Base-by-base conservation (phyloP, 2,797 vertebrate species). In the Lagodon rhomboides region DNA sequence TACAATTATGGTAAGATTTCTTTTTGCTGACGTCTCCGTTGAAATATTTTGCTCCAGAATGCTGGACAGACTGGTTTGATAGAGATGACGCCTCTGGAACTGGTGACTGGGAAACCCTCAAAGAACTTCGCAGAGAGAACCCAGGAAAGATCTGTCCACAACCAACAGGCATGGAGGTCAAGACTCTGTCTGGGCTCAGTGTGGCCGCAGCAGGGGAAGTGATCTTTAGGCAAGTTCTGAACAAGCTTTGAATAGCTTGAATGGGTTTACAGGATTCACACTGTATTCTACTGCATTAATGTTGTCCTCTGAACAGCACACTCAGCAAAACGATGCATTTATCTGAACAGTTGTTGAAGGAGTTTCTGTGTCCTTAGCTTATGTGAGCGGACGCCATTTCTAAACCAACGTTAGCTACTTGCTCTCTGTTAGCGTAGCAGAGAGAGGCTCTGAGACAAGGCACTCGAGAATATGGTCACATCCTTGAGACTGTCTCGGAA, bases 61-160 rank as follows among this genome's bases (percentile, higher is more conserved):
- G 86, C 60, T 93, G 86, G 90, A 92, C 91, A 0, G 23, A 73
- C 12, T 93, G 89, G 89, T 90, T 92, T 70, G 85, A 93, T 72
- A 49, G 90, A 60, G 89, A 91, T 5, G 0, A 92, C 41, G 86
- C 88, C 0, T 3, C 7, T 47, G 83, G 69, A 47, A 41, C 0
- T 22, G 89, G 87, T 50, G 90, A 93, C 85, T 85, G 62, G 66
- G 92, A 92, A 65, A 44, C 3, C 7, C 66, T 93, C 3, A 0
- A 0, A 0, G 0, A 8, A 5, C 86, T 91, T n/a, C 46, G 5
- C 3, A 1, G 0, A 0, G 69, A 82, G 2, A 23, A 90, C 58
- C 85, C 86, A 9, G 76, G 83, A 44, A 77, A 76, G 58, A 90
- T 92, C 75, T 92, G 88, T 62, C 1, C 10, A 0, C 18, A 47